Base-by-base conservation (phyloP, 2,888 invertebrate species). In the Meloe dianella region DNA sequence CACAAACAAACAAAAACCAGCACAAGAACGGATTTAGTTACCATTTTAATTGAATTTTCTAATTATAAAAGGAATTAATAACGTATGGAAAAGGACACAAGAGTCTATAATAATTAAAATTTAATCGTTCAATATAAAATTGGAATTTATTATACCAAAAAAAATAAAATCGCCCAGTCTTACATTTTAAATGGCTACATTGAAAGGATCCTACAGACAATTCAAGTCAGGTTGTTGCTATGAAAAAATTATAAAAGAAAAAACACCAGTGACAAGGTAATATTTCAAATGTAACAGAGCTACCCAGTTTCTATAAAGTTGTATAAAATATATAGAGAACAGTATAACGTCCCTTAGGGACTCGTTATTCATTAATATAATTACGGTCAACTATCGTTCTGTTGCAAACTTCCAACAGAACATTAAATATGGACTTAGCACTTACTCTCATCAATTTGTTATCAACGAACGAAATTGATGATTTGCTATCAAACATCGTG, bases 301-400 rank as follows among this genome's bases (percentile, higher is more conserved):
- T 22, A 51, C 12, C 8, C 8, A 9, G 9, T 2, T 22, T 51
- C 8, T 51, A 51, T 20, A 51, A 51, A 51, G 20, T 22, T 51
- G 9, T 22, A 3, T 51, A 10, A 51, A 51, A 22, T 51, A 47
- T 47, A 4, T 20, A 51, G 47, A 8, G 10, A 41, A 41, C 41
- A 41, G 17, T 41, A n/a, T 17, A 41, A 17, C 20, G 8, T 65
- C 65, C 65, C 68, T 8, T 27, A 51, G 64, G 65, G 57, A n/a
- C 63, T 60, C 60, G 65, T 68, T 68, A 68, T 65, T 68, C 65
- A 65, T 60, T n/a, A 65, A 59, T 57, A 65, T 68, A 68, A 68
- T 68, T 62, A 61, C 20, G 29, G 38, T 58, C 41, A 51, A 22
- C 47, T 20, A 22, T 38, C 4, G 38, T 38, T 38, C 17, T 41